Base-by-base conservation (phyloP, 1,140 invertebrate genomes). In the Atta colombica region DNA sequence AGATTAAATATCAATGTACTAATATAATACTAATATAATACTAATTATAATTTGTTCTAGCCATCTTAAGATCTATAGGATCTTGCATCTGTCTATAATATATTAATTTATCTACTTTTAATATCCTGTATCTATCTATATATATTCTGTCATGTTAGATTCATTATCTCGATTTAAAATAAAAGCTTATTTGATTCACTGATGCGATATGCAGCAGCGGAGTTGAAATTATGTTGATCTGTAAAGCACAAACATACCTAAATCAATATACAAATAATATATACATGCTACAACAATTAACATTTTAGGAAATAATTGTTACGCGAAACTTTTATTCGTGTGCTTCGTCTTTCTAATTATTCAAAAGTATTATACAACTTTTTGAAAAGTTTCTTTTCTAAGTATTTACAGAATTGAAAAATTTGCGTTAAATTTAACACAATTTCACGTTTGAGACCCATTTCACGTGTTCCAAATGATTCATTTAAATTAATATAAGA, bases 1-100 rank as follows among this genome's bases (percentile, higher is more conserved):
- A 31, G 31, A 66, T 66, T 66, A 66, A 66, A 66, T 66, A 66
- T n/a, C 18, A 31, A 31, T 66, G 0, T 66, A 39, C 18, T 66
- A 66, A 18, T 31, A 25, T 25, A 25, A 25, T 25, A 25, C 25
- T 25, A 25, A 25, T 25, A 25, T 0, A 25, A 25, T 25, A 25
- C 25, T 25, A 31, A 63, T 63, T 31, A 2, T 63, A 63, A 66
- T 66, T 66, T 66, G 31, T 66, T 10, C 31, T 66, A n/a, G 3
- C 18, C 16, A 66, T n/a, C 16, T 35, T 66, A 66, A 35, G 18
- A 35, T 65, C 61, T 35, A 3, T n/a, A 35, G 2, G 12, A 35
- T n/a, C 2, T n/a, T 25, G 58, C n/a, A 35, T n/a, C 60, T 63
- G 5, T 31, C 61, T 31, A 31, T 63, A 63, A 31, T 7, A 31